These are phyloP conservation scores for Lepidonotus clava DNA, from an alignment of 2,888 invertebrate genomes.

Conservation along the genomic window DNA sequence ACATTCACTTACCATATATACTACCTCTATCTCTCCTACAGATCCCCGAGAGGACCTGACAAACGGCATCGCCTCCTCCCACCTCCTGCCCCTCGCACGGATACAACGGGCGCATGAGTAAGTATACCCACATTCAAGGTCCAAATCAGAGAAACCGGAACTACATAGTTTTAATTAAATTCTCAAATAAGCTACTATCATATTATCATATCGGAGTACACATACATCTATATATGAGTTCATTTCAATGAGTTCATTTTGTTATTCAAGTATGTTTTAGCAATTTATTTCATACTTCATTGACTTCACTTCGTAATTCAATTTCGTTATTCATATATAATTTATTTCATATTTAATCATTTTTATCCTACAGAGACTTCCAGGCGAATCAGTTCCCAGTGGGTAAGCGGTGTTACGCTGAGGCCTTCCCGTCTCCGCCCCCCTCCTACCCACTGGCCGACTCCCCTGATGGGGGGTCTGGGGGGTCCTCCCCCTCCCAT, in stretches of 20 bases:
- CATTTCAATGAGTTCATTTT: too few relatives aligned
- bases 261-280: too few relatives aligned
- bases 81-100: slow-evolving; percentile 25
- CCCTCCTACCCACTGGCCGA: not conserved
- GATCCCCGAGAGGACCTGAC: slow-evolving; percentile 16
- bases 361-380: slow-evolving; percentile 22
- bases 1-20: too few relatives aligned
- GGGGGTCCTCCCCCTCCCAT: slow-evolving; percentile 1
- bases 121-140: too few relatives aligned
- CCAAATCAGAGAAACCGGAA: too few relatives aligned
- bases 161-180: too few relatives aligned
- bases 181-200: too few relatives aligned
- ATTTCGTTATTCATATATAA: not conserved
- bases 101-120: slow-evolving; percentile 31
- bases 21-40: not conserved
- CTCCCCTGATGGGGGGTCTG: not conserved
- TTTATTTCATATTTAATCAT: not conserved
- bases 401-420: not conserved
- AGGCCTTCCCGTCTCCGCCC: slow-evolving; percentile 32
- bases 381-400: not conserved
- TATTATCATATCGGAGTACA: too few relatives aligned
- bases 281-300: not conserved
- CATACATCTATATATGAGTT: too few relatives aligned
- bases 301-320: not conserved
- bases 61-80: not conserved